Percentiles rank a stretch among this genome's conserved stretches.
phyloP scores from a whole-genome alignment of 2,113 vertebrate species.

The Geococcyx californianus region DNA sequence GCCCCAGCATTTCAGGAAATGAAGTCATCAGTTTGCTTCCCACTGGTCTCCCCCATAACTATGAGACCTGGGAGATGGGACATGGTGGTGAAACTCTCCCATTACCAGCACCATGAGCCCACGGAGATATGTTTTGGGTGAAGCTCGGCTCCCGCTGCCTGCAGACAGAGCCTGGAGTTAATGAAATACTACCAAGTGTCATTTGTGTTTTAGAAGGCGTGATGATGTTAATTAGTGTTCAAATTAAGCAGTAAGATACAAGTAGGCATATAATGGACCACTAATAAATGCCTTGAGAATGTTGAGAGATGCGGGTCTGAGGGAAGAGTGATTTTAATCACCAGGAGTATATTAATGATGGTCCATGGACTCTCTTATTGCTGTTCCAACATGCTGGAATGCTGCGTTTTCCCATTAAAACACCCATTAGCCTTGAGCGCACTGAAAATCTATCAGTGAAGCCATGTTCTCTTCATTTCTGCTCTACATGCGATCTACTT shows the following conservation, averaged over 20 bases:
- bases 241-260: conserved; percentile 62
- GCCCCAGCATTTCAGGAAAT: background rate
- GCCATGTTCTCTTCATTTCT: background rate
- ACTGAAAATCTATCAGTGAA: conserved; percentile 13
- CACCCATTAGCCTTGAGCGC: conserved; percentile 38
- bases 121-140: background rate
- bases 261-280: conserved; percentile 31
- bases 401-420: conserved; percentile 48
- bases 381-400: conserved; percentile 39
- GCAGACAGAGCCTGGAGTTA: conserved; percentile 15
- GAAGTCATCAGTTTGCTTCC: conserved; percentile 14
- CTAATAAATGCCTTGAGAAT: conserved; percentile 51
- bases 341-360: conserved; percentile 46
- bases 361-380: conserved; percentile 42
- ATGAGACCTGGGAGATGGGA: background rate
- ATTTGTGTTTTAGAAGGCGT: conserved; percentile 39
- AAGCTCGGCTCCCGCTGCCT: background rate
- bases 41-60: background rate
- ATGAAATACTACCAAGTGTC: conserved; percentile 40
- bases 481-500: background rate
- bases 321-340: conserved; percentile 61
- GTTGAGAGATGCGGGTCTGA: background rate
- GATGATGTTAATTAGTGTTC: conserved; percentile 60
- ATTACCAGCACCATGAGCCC: fast-evolving
- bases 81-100: background rate